Base-by-base conservation (phyloP, 2,113 vertebrate species). In the Hippolais icterina region DNA sequence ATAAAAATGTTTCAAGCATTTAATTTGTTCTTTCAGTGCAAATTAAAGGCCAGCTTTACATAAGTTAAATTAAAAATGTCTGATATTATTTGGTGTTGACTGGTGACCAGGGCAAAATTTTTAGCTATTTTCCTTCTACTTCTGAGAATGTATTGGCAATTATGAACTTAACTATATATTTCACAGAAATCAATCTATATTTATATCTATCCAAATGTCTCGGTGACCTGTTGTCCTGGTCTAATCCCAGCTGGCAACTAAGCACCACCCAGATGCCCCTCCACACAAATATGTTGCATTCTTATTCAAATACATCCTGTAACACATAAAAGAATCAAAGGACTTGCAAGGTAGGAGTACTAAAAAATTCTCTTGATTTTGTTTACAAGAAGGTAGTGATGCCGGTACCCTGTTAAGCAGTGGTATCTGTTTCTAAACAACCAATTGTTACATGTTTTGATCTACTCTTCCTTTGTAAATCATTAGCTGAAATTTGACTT, bases 171-270 rank as follows among this genome's bases (percentile, higher is more conserved):
- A 2, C 6, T 46, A 54, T 24, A 9, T 68, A 46, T 71, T 71
- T 79, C 14, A 52, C 4, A 33, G 5, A 65, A 85, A 82, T 44
- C 61, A 78, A 44, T 35, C 23, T 35, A 2, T n/a, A 35, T n/a
- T 81, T 72, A 41, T 68, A 63, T 41, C 13, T 92, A 11, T 22
- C 16, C 4, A 92, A 75, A 75, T 59, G 7, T 49, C 27, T 80
- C 2, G 0, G 57, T 44, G 9, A 21, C 6, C 5, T 19, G 3
- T 46, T 37, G 13, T 33, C 1, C 1, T 46, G 33, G 10, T 44
- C 37, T 44, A 77, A 52, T 22, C 22, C 14, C 39, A 60, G 54
- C 9, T 33, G 15, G 33, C 22, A 60, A 8, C 27, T 15, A 37
- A 52, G 10, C 5, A 50, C 5, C 21, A 31, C 25, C 11, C 6